Evolutionary conservation across 1,140 invertebrate genomes (phyloP).

Genomic region (Brachionus rotundiformis): DNA sequence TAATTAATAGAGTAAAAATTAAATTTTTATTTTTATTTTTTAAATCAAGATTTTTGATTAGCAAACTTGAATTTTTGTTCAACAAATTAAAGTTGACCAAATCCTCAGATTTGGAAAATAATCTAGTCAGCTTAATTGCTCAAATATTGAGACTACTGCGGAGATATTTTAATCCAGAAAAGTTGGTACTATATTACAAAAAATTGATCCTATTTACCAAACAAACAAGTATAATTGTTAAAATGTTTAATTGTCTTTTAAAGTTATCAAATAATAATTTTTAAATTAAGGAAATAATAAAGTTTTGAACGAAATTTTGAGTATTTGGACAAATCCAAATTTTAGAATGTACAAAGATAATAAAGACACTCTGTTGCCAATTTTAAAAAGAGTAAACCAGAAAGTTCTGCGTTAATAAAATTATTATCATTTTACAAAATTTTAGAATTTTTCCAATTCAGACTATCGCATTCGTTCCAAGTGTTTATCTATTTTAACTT

Average conservation of each 20-base stretch:
- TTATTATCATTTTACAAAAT: neutral
- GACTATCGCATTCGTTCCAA: conserved; percentile 77
- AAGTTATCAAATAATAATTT: no score
- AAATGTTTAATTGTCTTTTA: neutral
- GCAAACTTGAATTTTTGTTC: neutral
- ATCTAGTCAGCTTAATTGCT: neutral
- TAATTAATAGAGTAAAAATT: neutral
- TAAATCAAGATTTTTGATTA: neutral
- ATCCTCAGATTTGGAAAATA: neutral
- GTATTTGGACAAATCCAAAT: conserved; percentile 28
- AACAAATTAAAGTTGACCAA: neutral
- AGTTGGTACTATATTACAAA: neutral
- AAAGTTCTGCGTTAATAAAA: neutral
- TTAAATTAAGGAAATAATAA: conserved; percentile 41
- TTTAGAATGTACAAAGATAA: neutral
- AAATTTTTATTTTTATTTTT: no score
- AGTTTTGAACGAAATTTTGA: conserved; percentile 40
- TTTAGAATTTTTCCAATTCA: conserved; percentile 71
- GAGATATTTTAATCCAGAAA: neutral
- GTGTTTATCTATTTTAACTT: conserved; percentile 73
- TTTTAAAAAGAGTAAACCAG: conserved; percentile 27
- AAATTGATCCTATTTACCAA: conserved; percentile 19
- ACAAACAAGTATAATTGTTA: neutral
- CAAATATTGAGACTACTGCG: neutral
- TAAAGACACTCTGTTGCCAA: conserved; percentile 1